Evolutionary conservation across 2,888 invertebrate genomes (phyloP), one percentile per base, ranked within the genome.

Genomic region (Trichopria drosophilae): DNA sequence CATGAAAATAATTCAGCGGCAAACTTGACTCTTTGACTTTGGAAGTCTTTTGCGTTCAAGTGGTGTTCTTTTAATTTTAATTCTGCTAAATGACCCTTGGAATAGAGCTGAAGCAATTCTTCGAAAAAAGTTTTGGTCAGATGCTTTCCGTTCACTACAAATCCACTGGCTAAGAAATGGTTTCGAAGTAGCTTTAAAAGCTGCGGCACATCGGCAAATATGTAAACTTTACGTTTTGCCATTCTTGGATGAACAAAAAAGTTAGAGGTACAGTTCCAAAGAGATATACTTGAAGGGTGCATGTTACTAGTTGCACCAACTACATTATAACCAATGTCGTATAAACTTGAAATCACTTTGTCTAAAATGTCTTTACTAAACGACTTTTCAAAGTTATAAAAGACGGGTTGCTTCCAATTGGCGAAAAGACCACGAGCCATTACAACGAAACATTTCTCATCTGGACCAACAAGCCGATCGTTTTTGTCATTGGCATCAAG

Each of bases 321-420:
- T 4, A 57, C 57, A 36, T 41, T 48, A 34, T 49, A 59, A 15
- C 53, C 54, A 16, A 29, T 29, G 22, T 45, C 29, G 28, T 59
- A 53, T 20, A 59, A 31, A 24, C 44, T 20, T 32, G 19, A 22
- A 32, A 52, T 55, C 10, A 59, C 37, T n/a, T 52, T 26, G 16
- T 28, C 36, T n/a, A 59, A 28, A 46, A 57, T 50, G 15, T 51
- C 12, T n/a, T 44, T 39, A 40, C 55, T 41, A 31, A 55, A 37
- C 13, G 29, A 2, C 19, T 31, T 28, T 16, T 57, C 48, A 48
- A 43, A 57, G 24, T 42, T 52, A 31, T 53, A 61, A 51, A 45
- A 61, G 20, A 61, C 29, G 13, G 51, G 54, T 45, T 59, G 57
- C 24, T 59, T 58, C 59, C 57, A 61, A 15, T 50, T 45, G 22